These are phyloP conservation scores for Papilio gigon DNA, from an alignment of 2,888 invertebrate genomes.

Conservation along the genomic window DNA sequence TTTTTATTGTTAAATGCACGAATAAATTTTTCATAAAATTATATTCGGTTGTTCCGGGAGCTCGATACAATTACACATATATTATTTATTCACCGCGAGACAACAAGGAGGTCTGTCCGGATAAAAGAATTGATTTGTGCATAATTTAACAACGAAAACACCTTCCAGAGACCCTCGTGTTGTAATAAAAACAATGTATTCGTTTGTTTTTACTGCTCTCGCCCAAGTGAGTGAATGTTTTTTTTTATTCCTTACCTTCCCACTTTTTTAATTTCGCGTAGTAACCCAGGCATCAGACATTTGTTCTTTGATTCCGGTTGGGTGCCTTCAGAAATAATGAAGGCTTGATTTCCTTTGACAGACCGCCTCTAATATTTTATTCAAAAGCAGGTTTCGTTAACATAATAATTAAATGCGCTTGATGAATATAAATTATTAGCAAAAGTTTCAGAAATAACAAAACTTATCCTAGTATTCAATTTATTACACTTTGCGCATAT, in stretches of 20 bases:
- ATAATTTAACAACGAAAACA: slow-evolving; percentile 80
- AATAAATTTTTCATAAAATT: background rate
- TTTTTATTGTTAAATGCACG: background rate
- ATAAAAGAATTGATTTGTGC: slow-evolving; percentile 81
- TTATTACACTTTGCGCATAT: slow-evolving; percentile 77
- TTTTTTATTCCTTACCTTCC: slow-evolving; percentile 52
- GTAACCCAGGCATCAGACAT: slow-evolving; percentile 28
- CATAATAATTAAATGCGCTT: slow-evolving; percentile 81
- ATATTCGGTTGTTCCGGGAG: slow-evolving; percentile 54
- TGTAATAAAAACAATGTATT: slow-evolving; percentile 79
- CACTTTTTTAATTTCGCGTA: slow-evolving; percentile 44
- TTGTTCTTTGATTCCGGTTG: slow-evolving; percentile 34
- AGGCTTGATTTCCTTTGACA: slow-evolving; percentile 76
- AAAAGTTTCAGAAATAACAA: slow-evolving; percentile 74
- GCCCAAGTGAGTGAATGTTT: slow-evolving; percentile 67
- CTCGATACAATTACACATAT: slow-evolving; percentile 75
- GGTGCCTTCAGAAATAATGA: slow-evolving; percentile 59
- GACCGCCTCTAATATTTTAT: slow-evolving; percentile 76
- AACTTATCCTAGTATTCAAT: slow-evolving; percentile 76
- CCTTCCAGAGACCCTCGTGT: slow-evolving; percentile 70
- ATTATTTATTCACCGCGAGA: slow-evolving; percentile 79
- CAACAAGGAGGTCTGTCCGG: slow-evolving; percentile 64
- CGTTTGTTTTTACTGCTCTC: slow-evolving; percentile 76
- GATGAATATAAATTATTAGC: slow-evolving; percentile 79
- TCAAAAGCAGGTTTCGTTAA: slow-evolving; percentile 80